Percentiles rank a stretch among this genome's conserved stretches.
phyloP scores from a whole-genome alignment of 1,140 invertebrate species.

The Apis laboriosa region DNA sequence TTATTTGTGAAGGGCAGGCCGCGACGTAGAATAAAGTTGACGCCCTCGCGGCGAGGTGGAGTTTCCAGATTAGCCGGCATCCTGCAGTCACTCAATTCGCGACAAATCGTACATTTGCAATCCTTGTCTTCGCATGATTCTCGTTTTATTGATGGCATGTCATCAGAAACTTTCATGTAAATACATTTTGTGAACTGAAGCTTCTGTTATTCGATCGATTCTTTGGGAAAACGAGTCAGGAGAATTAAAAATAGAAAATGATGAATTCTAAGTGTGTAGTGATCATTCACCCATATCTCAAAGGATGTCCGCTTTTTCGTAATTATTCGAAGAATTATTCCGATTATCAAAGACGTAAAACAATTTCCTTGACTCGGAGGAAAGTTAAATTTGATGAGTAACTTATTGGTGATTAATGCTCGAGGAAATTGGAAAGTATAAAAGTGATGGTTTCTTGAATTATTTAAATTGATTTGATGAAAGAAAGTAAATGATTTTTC shows the following conservation, averaged over 20 bases:
- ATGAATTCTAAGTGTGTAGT: neutral
- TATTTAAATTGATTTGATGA: neutral
- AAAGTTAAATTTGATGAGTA: neutral
- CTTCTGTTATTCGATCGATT: neutral
- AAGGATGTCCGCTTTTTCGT: neutral
- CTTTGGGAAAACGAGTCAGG: neutral
- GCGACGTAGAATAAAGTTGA: conserved; percentile 83
- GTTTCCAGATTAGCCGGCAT: conserved; percentile 20
- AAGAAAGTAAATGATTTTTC: neutral
- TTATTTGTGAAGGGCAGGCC: conserved; percentile 81
- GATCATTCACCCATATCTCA: neutral
- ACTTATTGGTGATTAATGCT: neutral
- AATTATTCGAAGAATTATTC: neutral
- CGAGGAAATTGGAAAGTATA: neutral
- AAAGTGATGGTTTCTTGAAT: neutral
- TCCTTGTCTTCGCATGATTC: conserved; percentile 55
- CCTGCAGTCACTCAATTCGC: conserved; percentile 81
- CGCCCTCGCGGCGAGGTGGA: conserved; percentile 71
- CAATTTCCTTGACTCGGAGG: neutral
- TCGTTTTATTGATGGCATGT: conserved; percentile 47
- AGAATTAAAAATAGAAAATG: neutral
- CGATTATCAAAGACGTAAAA: neutral
- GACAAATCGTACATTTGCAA: conserved; percentile 83
- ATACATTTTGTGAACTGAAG: neutral
- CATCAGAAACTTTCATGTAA: neutral